phyloP scores from a whole-genome alignment of 2,113 vertebrate genomes.

The Okapia johnstoni region DNA sequence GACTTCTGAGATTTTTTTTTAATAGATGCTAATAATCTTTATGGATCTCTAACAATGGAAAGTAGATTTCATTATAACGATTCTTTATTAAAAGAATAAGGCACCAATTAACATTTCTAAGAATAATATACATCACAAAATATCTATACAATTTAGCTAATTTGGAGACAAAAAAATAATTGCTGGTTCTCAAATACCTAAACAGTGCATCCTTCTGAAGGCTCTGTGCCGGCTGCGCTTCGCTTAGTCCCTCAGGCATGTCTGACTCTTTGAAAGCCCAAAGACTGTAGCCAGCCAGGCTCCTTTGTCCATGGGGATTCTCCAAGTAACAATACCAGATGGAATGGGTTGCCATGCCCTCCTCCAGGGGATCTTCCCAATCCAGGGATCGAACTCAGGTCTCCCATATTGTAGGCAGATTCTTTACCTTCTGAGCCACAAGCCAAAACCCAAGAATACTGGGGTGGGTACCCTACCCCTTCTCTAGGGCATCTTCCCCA shows the following conservation, averaged over 20 bases:
- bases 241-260: neutral
- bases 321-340: neutral
- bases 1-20: neutral
- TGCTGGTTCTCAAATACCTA: neutral
- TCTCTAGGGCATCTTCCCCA: neutral
- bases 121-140: neutral
- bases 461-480: neutral
- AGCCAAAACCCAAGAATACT: neutral
- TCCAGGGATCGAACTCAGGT: neutral
- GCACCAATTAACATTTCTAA: neutral
- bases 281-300: neutral
- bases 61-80: neutral
- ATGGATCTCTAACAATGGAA: neutral
- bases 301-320: neutral
- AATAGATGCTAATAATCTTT: neutral
- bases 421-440: neutral
- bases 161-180: neutral
- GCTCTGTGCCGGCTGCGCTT: neutral
- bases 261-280: neutral
- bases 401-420: neutral
- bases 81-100: neutral
- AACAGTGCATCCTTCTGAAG: neutral
- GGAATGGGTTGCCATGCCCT: neutral
- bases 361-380: neutral
- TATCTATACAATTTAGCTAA: neutral